phyloP scores from a whole-genome alignment of 1,140 invertebrate genomes.

The Teleogryllus occipitalis region DNA sequence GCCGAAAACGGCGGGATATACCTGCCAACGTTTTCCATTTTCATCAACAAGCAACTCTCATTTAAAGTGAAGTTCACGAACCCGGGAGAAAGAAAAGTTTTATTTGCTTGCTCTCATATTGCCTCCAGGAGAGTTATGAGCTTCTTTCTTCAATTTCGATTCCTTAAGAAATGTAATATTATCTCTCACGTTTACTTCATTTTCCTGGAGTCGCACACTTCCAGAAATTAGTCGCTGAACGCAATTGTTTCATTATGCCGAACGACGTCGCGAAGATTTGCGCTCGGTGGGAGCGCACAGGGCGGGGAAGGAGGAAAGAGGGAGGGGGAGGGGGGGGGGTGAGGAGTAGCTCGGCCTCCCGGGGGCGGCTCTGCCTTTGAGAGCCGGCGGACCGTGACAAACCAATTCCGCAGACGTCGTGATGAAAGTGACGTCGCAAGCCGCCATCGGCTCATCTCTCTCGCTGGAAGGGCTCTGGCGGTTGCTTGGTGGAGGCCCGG shows the following conservation, averaged over 20 bases:
- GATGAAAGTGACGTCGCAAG: neutral
- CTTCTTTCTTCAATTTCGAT: neutral
- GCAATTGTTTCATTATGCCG: neutral
- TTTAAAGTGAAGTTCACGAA: neutral
- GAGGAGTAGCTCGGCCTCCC: neutral
- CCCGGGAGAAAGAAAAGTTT: neutral
- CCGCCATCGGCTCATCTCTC: neutral
- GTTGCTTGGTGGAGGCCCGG: neutral
- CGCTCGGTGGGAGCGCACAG: too few species aligned
- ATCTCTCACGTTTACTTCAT: neutral
- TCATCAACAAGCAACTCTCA: neutral
- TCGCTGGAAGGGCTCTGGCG: too few species aligned
- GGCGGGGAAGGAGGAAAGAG: neutral
- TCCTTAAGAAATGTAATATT: neutral
- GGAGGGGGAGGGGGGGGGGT: neutral
- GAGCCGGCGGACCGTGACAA: neutral
- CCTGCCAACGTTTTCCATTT: neutral
- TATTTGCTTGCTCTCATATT: neutral
- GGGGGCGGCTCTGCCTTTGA: neutral
- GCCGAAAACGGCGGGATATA: neutral
- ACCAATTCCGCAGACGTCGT: slow-evolving; percentile 2
- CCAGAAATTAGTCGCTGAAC: neutral
- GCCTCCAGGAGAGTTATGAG: neutral
- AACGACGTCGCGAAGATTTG: too few species aligned
- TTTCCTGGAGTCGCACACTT: neutral